A percentile compares a stretch with the other conserved stretches of the same genome.
Evolutionary conservation across 2,888 invertebrate species (phyloP).

Genomic region (Sabellastarte sp.): DNA sequence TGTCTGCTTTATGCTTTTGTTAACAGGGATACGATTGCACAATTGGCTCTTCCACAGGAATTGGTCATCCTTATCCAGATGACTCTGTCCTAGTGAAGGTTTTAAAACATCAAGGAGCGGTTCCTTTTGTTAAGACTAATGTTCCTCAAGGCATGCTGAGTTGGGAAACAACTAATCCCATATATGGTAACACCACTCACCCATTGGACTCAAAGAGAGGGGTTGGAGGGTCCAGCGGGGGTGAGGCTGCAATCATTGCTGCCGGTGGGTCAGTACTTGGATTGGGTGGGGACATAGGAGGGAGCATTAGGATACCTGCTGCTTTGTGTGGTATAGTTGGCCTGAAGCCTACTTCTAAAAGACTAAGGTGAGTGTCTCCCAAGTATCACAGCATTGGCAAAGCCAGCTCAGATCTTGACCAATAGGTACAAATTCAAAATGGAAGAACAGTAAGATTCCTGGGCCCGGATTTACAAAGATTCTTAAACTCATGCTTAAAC

Average conservation of each 20-base stretch:
- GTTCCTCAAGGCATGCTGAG: slow-evolving; percentile 53
- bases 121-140: slow-evolving; percentile 62
- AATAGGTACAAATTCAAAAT: too few relatives aligned
- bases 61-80: slow-evolving; percentile 18
- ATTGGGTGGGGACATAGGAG: slow-evolving; percentile 61
- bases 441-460: too few relatives aligned
- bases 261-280: slow-evolving; percentile 59
- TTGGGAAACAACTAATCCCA: slow-evolving; percentile 25
- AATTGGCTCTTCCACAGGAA: slow-evolving; percentile 15
- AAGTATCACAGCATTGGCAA: too few relatives aligned
- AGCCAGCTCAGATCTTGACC: too few relatives aligned
- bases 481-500: too few relatives aligned
- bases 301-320: slow-evolving; percentile 62
- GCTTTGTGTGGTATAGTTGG: slow-evolving; percentile 61
- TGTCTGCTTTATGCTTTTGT: too few relatives aligned
- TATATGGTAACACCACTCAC: slow-evolving; percentile 57
- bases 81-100: slow-evolving; percentile 30
- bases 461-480: too few relatives aligned
- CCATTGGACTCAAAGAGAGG: slow-evolving; percentile 52
- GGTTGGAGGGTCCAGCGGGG: slow-evolving; percentile 62
- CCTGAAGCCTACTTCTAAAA: slow-evolving; percentile 58
- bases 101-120: slow-evolving; percentile 57
- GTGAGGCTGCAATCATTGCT: slow-evolving; percentile 59
- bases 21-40: slow-evolving; percentile 28
- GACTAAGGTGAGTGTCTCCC: slow-evolving; percentile 37